Percentiles rank a stretch among this genome's conserved stretches.
phyloP scores from a whole-genome alignment of 2,797 vertebrate genomes.

The Sternotherus odoratus region DNA sequence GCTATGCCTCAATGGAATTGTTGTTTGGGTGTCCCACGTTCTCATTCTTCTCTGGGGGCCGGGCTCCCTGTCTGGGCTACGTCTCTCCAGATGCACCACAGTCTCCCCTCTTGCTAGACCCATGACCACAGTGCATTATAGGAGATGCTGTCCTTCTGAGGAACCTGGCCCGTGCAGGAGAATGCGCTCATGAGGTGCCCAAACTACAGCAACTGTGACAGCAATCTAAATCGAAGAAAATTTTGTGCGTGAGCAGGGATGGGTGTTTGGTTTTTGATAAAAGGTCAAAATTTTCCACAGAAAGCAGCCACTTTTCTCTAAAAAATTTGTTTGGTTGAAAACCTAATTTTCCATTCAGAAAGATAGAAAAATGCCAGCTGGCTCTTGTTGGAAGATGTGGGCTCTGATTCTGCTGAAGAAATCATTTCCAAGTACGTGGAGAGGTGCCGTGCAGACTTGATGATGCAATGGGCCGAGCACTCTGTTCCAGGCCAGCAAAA shows the following conservation, averaged over 20 bases:
- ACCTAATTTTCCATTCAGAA: not conserved
- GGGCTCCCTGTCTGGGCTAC: not conserved
- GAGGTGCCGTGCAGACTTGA: not conserved
- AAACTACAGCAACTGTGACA: not conserved
- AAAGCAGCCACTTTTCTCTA: not conserved
- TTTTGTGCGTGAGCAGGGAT: not conserved
- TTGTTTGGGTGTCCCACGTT: not conserved
- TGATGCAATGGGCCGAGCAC: not conserved
- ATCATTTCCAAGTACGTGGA: not conserved
- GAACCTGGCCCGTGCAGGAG: not conserved
- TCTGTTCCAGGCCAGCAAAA: conserved; percentile 1
- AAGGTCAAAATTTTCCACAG: not conserved
- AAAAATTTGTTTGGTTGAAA: not conserved
- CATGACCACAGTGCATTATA: not conserved
- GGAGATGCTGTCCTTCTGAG: not conserved
- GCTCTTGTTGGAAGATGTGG: not conserved
- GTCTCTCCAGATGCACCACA: accelerated
- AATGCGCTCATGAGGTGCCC: not conserved
- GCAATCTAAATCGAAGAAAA: not conserved
- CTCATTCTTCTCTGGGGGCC: not conserved
- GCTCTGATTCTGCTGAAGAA: not conserved
- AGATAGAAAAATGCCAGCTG: not conserved
- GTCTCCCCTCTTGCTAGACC: not conserved
- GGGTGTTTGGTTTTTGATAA: not conserved
- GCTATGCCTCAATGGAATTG: not conserved